These are phyloP conservation scores for Odontamblyopus lacepedii DNA, from an alignment of 2,797 vertebrate species.

Conservation along the genomic window DNA sequence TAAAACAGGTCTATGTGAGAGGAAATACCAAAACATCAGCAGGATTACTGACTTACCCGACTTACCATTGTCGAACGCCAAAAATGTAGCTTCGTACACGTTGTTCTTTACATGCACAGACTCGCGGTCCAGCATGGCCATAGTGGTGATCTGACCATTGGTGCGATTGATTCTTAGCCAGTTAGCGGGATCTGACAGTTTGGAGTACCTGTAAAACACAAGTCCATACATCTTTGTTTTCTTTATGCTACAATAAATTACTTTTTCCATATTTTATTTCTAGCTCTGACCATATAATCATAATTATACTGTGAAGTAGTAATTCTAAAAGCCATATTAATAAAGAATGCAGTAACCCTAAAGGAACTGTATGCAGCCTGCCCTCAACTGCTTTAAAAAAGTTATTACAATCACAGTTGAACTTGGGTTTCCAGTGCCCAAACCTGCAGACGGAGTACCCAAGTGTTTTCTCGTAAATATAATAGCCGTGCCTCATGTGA, in stretches of 20 bases:
- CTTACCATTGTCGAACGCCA: conserved; percentile 96
- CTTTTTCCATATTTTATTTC: too few relatives aligned
- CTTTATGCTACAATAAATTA: background rate
- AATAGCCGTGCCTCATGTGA: too few relatives aligned
- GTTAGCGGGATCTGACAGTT: conserved; percentile 94
- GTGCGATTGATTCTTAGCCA: conserved; percentile 96
- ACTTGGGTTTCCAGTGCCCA: too few relatives aligned
- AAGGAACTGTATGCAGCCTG: too few relatives aligned
- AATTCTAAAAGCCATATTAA: too few relatives aligned
- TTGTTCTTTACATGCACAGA: conserved; percentile 93
- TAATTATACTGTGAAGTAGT: too few relatives aligned
- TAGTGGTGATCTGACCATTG: conserved; percentile 94
- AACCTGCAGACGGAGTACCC: too few relatives aligned
- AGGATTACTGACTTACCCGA: conserved; percentile 69
- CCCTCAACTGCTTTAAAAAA: too few relatives aligned
- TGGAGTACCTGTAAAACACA: conserved; percentile 85
- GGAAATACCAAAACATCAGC: conserved; percentile 27
- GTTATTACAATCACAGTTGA: too few relatives aligned
- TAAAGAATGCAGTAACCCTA: too few relatives aligned
- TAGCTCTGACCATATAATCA: too few relatives aligned
- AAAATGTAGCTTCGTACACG: conserved; percentile 94
- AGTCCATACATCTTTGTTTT: background rate
- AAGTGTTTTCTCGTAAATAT: too few relatives aligned
- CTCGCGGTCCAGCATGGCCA: conserved; percentile 92
- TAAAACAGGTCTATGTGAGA: background rate